Conservation (phyloP, 1,140 invertebrate species). For the Drosophila busckii region DNA sequence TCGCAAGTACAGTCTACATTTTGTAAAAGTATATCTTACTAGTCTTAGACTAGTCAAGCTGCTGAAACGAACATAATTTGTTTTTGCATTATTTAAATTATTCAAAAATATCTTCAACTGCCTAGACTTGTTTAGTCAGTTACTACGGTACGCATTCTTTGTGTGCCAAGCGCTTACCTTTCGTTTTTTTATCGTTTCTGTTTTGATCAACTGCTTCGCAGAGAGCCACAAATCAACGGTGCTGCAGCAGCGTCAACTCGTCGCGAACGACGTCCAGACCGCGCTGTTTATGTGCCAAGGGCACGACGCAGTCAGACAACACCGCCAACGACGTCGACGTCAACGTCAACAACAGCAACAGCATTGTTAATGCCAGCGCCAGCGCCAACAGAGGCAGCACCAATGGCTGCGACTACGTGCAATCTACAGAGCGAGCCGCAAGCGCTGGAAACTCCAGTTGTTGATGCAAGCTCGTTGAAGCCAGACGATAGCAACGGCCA, state of each 20-base stretch:
- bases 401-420: constrained; percentile 34
- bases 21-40: neutral
- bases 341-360: constrained; percentile 21
- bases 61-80: neutral
- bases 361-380: constrained; percentile 8
- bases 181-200: constrained; percentile 41
- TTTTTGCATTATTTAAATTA: too few relatives aligned
- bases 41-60: neutral
- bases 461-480: constrained; percentile 32
- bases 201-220: constrained; percentile 58
- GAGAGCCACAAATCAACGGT: constrained; percentile 47
- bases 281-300: constrained; percentile 88
- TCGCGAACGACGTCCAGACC: constrained; percentile 84
- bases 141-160: constrained; percentile 49
- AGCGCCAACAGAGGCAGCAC: constrained; percentile 20
- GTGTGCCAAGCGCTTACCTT: constrained; percentile 38
- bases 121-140: too few relatives aligned
- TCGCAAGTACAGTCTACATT: neutral
- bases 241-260: constrained; percentile 41
- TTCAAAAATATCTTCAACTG: too few relatives aligned
- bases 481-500: constrained; percentile 42
- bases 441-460: constrained; percentile 33
- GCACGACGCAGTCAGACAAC: constrained; percentile 82
- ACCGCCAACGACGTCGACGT: constrained; percentile 39
- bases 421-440: constrained; percentile 19